Percentiles rank a stretch among this genome's conserved stretches.
Conservation (phyloP, 2,797 vertebrate species). For the Centropyge bicolor region DNA sequence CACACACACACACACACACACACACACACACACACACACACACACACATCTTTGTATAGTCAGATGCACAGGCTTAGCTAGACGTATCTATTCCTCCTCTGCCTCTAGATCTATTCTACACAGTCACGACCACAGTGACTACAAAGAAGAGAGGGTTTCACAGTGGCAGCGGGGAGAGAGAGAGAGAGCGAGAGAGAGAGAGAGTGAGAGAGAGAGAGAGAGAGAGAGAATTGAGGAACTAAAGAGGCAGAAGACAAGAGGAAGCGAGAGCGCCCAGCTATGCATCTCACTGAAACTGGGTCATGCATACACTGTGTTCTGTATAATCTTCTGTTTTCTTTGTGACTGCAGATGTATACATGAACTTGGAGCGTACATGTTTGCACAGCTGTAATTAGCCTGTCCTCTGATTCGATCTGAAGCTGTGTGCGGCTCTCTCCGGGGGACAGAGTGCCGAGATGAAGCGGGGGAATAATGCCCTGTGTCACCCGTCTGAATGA, state of each 20-base stretch:
- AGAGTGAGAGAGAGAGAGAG: constrained; percentile 35
- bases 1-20: constrained; percentile 37
- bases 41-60: constrained; percentile 45
- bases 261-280: constrained; percentile 50
- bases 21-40: constrained; percentile 30
- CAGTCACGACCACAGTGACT: constrained; percentile 76
- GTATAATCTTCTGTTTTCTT: constrained; percentile 57
- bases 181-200: constrained; percentile 34
- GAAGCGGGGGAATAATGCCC: constrained; percentile 32
- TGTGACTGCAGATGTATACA: constrained; percentile 51
- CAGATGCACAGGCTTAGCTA: constrained; percentile 61
- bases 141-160: constrained; percentile 70
- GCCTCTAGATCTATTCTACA: constrained; percentile 76
- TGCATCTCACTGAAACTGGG: constrained; percentile 71
- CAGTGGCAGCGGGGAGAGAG: constrained; percentile 51
- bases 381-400: constrained; percentile 75
- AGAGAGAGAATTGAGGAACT: constrained; percentile 54
- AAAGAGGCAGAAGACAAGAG: constrained; percentile 70
- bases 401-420: constrained; percentile 57
- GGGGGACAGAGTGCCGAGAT: constrained; percentile 44
- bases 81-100: constrained; percentile 77
- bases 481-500: constrained; percentile 40
- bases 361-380: constrained; percentile 59
- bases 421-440: constrained; percentile 50
- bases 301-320: constrained; percentile 69